These are phyloP conservation scores for Micrastur ruficollis DNA, from an alignment of 2,797 vertebrate genomes.

Conservation along the genomic window DNA sequence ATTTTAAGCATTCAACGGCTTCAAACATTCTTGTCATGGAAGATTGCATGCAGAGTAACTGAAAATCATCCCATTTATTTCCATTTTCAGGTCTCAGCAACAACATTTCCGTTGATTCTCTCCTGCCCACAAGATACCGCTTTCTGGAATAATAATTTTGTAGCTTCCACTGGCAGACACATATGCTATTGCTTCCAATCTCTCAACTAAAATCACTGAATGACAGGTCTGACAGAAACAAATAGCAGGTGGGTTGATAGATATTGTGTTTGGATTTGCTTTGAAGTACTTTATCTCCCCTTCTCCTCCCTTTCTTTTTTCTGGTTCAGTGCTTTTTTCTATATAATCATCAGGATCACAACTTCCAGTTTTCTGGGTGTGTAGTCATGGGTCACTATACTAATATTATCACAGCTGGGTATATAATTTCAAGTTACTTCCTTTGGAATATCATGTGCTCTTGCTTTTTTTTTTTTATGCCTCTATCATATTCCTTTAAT, in stretches of 20 bases:
- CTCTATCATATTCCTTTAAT: neutral
- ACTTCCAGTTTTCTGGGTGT: conserved; percentile 36
- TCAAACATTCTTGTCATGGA: neutral
- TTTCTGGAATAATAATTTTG: neutral
- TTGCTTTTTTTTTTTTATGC: neutral
- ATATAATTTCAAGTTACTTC: neutral
- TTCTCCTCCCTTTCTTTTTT: neutral
- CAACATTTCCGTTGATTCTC: neutral
- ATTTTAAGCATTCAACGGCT: neutral
- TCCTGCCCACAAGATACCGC: neutral
- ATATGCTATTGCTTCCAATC: neutral
- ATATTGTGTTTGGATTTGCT: conserved; percentile 39
- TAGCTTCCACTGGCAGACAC: neutral
- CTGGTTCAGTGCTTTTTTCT: conserved; percentile 47
- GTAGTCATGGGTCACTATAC: conserved; percentile 17
- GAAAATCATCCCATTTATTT: conserved; percentile 26
- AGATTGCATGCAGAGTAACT: neutral
- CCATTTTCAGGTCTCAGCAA: neutral
- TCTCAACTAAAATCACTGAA: conserved; percentile 36
- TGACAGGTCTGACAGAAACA: conserved; percentile 67
- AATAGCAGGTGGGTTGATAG: conserved; percentile 52
- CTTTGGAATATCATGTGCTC: neutral
- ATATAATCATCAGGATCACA: conserved; percentile 42
- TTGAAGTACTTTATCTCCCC: conserved; percentile 28
- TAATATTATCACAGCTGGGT: conserved; percentile 67